phyloP scores from a whole-genome alignment of 2,888 invertebrate genomes.

The Imbricaverruca yamaguchii region DNA sequence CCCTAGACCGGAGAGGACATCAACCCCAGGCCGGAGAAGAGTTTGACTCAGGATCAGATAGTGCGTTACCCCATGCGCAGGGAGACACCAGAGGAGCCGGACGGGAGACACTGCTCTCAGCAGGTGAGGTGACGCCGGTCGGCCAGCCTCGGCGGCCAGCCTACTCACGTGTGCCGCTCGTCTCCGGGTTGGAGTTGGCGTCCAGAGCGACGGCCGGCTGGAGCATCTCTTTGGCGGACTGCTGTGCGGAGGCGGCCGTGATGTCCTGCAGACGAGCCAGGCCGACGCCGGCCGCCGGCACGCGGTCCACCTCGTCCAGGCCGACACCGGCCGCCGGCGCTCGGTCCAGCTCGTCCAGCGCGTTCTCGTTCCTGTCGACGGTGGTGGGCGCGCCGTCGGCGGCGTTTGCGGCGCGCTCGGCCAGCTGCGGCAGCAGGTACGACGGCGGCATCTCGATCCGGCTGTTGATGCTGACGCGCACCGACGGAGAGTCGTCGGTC shows the following conservation, averaged over 20 bases:
- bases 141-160: neutral
- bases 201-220: conserved; percentile 24
- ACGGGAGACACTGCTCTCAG: neutral
- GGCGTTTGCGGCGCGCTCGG: conserved; percentile 24
- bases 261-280: neutral
- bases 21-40: too few species aligned
- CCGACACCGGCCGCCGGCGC: neutral
- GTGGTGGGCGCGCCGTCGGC: conserved; percentile 33
- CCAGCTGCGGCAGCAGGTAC: conserved; percentile 58
- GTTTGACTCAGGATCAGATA: too few species aligned
- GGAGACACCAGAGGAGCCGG: too few species aligned
- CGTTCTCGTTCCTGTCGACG: conserved; percentile 25
- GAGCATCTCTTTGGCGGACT: conserved; percentile 20
- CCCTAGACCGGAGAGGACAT: too few species aligned
- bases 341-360: conserved; percentile 16
- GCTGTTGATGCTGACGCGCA: conserved; percentile 60
- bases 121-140: neutral
- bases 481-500: conserved; percentile 40
- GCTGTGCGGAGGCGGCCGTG: conserved; percentile 15
- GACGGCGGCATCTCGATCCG: conserved; percentile 76
- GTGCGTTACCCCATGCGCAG: too few species aligned
- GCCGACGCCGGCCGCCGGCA: neutral
- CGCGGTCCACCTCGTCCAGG: conserved; percentile 21
- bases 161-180: conserved; percentile 23
- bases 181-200: conserved; percentile 24